Evolutionary conservation across 2,888 invertebrate genomes (phyloP), one percentile per base, ranked within the genome.

Genomic region (Coleophora deauratella): DNA sequence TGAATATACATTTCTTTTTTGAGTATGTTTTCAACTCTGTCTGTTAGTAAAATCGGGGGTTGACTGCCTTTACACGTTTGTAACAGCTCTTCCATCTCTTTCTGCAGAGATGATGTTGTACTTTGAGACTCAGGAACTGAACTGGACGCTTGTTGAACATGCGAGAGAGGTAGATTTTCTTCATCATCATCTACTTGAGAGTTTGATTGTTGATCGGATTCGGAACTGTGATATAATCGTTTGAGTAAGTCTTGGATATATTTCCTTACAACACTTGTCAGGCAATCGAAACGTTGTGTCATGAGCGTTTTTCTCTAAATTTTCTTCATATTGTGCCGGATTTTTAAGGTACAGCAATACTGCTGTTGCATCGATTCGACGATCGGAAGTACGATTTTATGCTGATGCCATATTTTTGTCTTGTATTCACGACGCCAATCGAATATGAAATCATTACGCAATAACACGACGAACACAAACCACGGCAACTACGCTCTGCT

Each of bases 311-410:
- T 44, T 39, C 42, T 40, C 47, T 35, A 13, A 31, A 44, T 46
- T 40, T 30, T 13, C 37, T 43, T 43, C 12, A 38, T 45, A 43
- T 39, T 47, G 28, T 34, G 35, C 33, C 14, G 32, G 36, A 32
- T 47, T 28, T 36, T 40, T 45, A 11, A 47, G 10, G 39, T 43
- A 45, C 27, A 43, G 27, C 43, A 47, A 47, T 12, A 11, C 4
- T 47, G 43, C 35, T 31, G 44, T 45, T 37, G 41, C 42, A 39
- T 38, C 28, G 6, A 33, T 49, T n/a, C 46, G 46, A 15, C 49
- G 45, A 33, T 49, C 45, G 38, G 27, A n/a, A 36, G 42, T 47
- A n/a, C 43, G 46, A n/a, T 40, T 45, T 43, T n/a, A n/a, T n/a
- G n/a, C n/a, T n/a, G n/a, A n/a, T n/a, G n/a, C n/a, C n/a, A n/a